These are phyloP conservation scores for Mus pahari DNA, from an alignment of 2,113 vertebrate species.

Conservation along the genomic window DNA sequence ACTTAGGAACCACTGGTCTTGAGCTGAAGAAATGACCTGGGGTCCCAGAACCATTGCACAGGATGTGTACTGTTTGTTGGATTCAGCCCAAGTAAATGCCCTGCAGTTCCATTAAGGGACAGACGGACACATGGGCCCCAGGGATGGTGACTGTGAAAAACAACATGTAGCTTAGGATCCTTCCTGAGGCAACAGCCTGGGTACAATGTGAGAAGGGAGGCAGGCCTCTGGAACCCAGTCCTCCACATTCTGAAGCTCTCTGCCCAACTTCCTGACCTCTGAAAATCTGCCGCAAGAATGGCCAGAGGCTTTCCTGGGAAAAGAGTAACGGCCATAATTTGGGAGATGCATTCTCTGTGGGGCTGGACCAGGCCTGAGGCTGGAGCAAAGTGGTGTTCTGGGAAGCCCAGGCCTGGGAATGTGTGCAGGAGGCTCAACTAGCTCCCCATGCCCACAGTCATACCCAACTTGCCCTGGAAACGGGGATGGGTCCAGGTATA, in stretches of 20 bases:
- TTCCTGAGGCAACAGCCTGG: neutral
- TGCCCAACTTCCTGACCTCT: neutral
- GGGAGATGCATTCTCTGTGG: neutral
- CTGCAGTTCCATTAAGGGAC: neutral
- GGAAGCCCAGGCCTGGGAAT: neutral
- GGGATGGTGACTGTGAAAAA: neutral
- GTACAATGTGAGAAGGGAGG: neutral
- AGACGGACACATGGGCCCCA: neutral
- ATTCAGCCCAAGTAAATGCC: neutral
- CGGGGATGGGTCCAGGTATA: neutral
- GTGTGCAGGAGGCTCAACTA: neutral
- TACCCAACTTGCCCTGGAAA: neutral
- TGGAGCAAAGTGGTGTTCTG: neutral
- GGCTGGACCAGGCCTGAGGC: neutral
- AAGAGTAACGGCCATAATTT: neutral
- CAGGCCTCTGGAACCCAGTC: neutral
- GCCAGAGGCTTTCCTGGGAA: neutral
- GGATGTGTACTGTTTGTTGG: neutral
- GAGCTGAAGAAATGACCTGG: neutral
- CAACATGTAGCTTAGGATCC: neutral
- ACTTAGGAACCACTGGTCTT: neutral
- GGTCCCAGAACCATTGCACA: neutral
- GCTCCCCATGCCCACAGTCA: too few relatives aligned
- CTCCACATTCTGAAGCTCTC: neutral
- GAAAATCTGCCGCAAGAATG: neutral